phyloP scores from a whole-genome alignment of 2,888 invertebrate genomes.

The Yponomeuta malinellus region DNA sequence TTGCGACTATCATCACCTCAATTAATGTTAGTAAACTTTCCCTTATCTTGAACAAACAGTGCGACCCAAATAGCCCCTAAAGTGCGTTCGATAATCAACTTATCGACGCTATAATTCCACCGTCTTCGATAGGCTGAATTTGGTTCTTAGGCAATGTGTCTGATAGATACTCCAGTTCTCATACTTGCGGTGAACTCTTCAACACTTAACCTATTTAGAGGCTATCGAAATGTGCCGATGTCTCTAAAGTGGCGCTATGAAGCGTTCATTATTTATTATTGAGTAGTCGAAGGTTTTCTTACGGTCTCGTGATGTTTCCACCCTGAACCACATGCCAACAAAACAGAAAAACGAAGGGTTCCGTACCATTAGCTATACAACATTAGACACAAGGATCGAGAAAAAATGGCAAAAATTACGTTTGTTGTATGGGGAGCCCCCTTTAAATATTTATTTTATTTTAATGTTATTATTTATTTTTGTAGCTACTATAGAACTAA shows the following conservation, averaged over 20 bases:
- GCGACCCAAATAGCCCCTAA: conserved; percentile 7
- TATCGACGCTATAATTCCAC: conserved; percentile 1
- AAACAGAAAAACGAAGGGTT: too few relatives aligned
- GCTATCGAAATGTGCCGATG: conserved; percentile 6
- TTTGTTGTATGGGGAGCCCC: too few relatives aligned
- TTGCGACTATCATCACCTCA: too few relatives aligned
- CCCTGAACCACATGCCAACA: too few relatives aligned
- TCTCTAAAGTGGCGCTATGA: background rate
- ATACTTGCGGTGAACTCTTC: background rate
- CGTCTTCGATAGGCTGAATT: background rate
- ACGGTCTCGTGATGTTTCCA: too few relatives aligned
- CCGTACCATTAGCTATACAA: too few relatives aligned
- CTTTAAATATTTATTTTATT: too few relatives aligned
- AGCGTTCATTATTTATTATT: background rate
- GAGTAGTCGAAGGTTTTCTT: background rate
- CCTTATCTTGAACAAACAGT: background rate
- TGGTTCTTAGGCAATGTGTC: background rate
- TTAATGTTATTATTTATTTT: too few relatives aligned
- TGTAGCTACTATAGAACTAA: too few relatives aligned
- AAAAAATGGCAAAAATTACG: too few relatives aligned
- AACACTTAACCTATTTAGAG: conserved; percentile 11
- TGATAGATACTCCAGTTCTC: conserved; percentile 9
- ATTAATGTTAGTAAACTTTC: background rate
- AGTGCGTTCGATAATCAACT: conserved; percentile 10
- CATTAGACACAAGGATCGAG: too few relatives aligned